Percentiles rank a stretch among this genome's conserved stretches.
These are phyloP conservation scores for Aphrocallistes beatrix DNA, from an alignment of 37 sponge, comb jelly and placozoan species.

Conservation along the genomic window DNA sequence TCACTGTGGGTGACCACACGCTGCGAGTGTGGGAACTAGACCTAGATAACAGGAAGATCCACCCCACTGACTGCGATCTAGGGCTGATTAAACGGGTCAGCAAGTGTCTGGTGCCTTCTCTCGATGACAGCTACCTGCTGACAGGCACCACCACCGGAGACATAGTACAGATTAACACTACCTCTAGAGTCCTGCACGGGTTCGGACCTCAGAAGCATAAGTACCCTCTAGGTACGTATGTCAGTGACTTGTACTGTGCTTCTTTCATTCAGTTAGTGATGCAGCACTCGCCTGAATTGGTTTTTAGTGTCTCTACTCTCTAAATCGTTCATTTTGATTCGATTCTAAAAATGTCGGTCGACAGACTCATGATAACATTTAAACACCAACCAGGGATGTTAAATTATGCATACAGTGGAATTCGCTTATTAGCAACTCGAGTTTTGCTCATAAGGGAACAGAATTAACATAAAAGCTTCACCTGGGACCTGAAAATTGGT, in stretches of 20 bases:
- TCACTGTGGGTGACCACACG: constrained; percentile 88
- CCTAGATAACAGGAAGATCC: constrained; percentile 60
- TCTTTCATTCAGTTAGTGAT: not conserved
- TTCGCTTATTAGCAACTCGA: no score
- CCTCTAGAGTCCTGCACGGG: constrained; percentile 53
- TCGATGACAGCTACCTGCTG: constrained; percentile 66
- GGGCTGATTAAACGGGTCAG: constrained; percentile 85
- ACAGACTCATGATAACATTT: no score
- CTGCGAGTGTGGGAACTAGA: constrained; percentile 90
- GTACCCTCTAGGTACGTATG: constrained; percentile 39
- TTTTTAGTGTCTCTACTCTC: no score
- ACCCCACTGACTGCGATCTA: constrained; percentile 81
- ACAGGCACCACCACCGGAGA: constrained; percentile 96
- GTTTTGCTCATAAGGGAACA: no score
- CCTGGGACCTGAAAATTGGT: no score
- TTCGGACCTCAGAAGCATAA: constrained; percentile 88
- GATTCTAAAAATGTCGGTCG: no score
- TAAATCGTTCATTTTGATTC: no score
- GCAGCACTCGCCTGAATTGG: no score
- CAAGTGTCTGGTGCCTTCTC: constrained; percentile 57
- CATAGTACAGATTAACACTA: constrained; percentile 74
- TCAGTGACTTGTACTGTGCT: not conserved
- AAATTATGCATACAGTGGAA: no score
- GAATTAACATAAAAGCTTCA: no score
- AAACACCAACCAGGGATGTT: no score